Evolutionary conservation across 37 sponge, comb jelly and placozoan genomes (phyloP), one percentile per base, ranked within the genome.

Genomic region (Axinella damicornis): DNA sequence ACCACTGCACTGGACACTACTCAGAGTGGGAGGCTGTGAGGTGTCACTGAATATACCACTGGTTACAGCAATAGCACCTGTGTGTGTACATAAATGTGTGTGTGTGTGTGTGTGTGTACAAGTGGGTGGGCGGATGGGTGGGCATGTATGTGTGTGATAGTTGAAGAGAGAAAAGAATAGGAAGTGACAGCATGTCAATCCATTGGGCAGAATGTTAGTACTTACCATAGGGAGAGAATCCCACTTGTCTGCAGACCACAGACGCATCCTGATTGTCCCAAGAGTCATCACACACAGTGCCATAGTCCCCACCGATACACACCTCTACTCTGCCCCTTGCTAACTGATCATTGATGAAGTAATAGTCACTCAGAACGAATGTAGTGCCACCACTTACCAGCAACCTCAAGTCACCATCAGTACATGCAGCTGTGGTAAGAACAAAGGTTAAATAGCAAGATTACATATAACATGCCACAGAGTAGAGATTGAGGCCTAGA

Each of bases 291-390:
- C 80, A 79, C 38, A 79, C 53, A 22, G 80, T 66, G n/a, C 38
- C 65, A 37, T 65, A 79, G 24, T 16, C 20, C 28, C 46, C 66
- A 24, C n/a, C 25, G n/a, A 69, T 79, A 38, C 80, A 79, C 34
- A 79, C 69, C 46, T 79, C 80, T 41, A 79, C 80, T 69, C 66
- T 69, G 67, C 80, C 80, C 38, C 67, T 69, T 40, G 40, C 53
- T 41, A 73, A 25, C 28, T 37, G 5, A 25, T 41, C 73, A 9
- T 73, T 73, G 73, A 73, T 73, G 53, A 73, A 73, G 73, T 52
- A 73, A 41, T 73, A 52, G n/a, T 37, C 11, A 19, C 35, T 56
- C 4, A 28, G 21, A 22, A 30, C 24, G 76, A 57, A 76, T 2
- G 40, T n/a, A 5, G 76, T 76, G 57, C 40, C 53, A 32, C 14